Base-by-base conservation (phyloP, 2,797 vertebrate genomes). In the Lutjanus campechanus region DNA sequence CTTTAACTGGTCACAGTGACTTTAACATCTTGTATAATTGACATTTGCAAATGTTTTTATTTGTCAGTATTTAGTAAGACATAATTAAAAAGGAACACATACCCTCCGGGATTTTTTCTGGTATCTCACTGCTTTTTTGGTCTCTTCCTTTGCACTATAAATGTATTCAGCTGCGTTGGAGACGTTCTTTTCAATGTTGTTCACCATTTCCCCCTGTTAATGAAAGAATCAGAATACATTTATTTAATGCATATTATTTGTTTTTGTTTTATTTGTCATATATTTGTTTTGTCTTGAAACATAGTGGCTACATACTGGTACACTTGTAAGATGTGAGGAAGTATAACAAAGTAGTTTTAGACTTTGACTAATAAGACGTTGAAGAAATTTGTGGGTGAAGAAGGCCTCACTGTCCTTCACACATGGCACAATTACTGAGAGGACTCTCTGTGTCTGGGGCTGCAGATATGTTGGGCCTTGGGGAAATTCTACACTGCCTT, bases 141-240 rank as follows among this genome's bases (percentile, higher is more conserved):
- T 98, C 86, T 98, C 97, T 67, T 98, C 97, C 73, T 99, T 99
- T 11, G 98, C 98, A 0, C 95, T 94, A 11, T 91, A 95, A 29
- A 99, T 96, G 0, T 98, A 99, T 76, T 99, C 98, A 0, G 88
- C 88, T 0, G 98, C 97, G 10, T 96, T 98, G 90, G 92, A 94
- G n/a, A 99, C 96, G 0, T 99, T 98, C 36, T 96, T 97, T 86
- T 99, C 98, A 55, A 99, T 99, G 94, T 97, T 99, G 94, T 99
- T 97, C 68, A 99, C 95, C 97, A 98, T 98, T 54, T 99, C 98
- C 1, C 98, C 98, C 98, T 99, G 81, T 64, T 19, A 86, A 63
- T 63, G 1, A 68, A 7, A 62, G 1, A 15, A 76, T 64, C 17
- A 19, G 6, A 25, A 11, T 4, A 41, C 12, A 20, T 81, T 54